phyloP scores from a whole-genome alignment of 2,888 invertebrate species.

The Drosophila vallismaia region DNA sequence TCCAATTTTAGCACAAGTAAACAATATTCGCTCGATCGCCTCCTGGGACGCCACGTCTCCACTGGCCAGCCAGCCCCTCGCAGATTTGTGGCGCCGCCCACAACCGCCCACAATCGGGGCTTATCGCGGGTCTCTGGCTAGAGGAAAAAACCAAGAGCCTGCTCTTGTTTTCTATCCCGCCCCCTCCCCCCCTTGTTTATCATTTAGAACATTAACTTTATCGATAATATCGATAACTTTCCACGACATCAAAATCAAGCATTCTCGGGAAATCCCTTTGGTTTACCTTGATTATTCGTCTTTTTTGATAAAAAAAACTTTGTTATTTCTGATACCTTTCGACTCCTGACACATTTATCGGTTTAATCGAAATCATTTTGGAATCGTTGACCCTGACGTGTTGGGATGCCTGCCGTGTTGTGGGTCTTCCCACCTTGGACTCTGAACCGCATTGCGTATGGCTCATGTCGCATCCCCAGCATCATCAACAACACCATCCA shows the following conservation, averaged over 20 bases:
- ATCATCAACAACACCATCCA: slow-evolving; percentile 8
- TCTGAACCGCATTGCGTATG: slow-evolving; percentile 63
- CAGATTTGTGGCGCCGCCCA: slow-evolving; percentile 10
- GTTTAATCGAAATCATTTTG: slow-evolving; percentile 34
- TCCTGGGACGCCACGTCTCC: slow-evolving; percentile 11
- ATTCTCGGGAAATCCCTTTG: no score
- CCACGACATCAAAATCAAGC: no score
- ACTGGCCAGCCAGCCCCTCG: not conserved
- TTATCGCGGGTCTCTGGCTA: slow-evolving; percentile 28
- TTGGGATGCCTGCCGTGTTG: slow-evolving; percentile 27
- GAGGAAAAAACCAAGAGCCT: slow-evolving; percentile 36
- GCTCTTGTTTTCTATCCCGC: slow-evolving; percentile 3
- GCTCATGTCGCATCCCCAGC: slow-evolving; percentile 6
- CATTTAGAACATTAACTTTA: no score
- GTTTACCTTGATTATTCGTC: not conserved
- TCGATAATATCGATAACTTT: not conserved
- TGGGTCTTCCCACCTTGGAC: slow-evolving; percentile 47
- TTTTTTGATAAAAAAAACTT: not conserved
- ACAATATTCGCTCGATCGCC: slow-evolving; percentile 68
- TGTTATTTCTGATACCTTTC: no score
- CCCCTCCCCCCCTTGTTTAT: no score
- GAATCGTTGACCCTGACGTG: slow-evolving; percentile 38
- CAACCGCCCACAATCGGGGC: slow-evolving; percentile 12
- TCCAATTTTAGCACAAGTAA: slow-evolving; percentile 80
- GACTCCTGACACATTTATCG: not conserved